Conservation (phyloP, 2,113 vertebrate species). For the Labrus mixtus region DNA sequence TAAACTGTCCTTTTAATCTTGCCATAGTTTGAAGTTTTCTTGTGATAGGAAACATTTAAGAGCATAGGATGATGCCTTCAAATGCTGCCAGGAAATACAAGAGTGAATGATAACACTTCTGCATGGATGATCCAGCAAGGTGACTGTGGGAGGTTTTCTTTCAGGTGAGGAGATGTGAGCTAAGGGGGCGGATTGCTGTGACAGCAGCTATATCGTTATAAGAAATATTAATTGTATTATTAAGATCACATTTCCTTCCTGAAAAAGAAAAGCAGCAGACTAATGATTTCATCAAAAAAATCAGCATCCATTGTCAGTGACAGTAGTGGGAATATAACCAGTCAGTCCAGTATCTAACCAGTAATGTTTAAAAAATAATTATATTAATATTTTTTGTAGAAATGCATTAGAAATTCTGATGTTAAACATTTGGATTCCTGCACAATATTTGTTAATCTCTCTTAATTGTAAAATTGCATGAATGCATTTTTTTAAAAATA, state of each 20-base stretch:
- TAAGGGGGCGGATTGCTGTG: neutral
- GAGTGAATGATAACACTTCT: neutral
- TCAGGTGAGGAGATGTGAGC: neutral
- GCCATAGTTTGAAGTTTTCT: conserved; percentile 23
- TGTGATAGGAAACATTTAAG: conserved; percentile 22
- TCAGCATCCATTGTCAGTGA: neutral
- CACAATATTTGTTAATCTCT: neutral
- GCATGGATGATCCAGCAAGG: neutral
- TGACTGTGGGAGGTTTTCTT: conserved; percentile 7
- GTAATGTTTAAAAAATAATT: neutral
- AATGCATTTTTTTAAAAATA: neutral
- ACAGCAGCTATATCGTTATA: neutral
- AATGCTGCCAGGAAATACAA: conserved; percentile 21
- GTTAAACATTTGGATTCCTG: neutral
- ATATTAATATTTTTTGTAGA: no score
- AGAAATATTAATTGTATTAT: neutral
- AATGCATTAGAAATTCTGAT: no score
- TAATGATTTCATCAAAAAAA: no score
- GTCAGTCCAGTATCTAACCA: neutral
- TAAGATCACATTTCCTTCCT: neutral
- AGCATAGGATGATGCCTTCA: conserved; percentile 54
- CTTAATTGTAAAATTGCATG: neutral
- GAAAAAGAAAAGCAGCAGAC: neutral
- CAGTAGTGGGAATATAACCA: neutral
- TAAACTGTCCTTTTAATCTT: conserved; percentile 17